Evolutionary conservation across 2,797 vertebrate species (phyloP), one percentile per base, ranked within the genome.

Genomic region (Pseudochirops cupreus): DNA sequence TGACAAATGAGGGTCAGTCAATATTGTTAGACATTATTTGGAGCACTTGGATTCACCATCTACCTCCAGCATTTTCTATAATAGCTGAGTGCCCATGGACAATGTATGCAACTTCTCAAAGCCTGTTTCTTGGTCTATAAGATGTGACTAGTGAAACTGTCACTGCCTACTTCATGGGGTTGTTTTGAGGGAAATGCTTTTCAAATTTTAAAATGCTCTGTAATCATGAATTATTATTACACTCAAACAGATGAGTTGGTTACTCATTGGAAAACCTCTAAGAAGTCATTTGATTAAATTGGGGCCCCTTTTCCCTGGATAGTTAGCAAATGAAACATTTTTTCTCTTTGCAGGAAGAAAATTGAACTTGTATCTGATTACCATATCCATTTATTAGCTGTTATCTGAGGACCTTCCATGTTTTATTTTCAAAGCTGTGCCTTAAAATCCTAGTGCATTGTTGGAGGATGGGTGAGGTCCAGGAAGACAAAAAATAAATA

Each of bases 311-410:
- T 90, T 97, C 94, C 94, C 94, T 91, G 5, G 16, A 18, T 97
- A 95, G 96, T 98, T 55, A 98, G 91, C 94, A 97, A 94, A 98
- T 97, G 94, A 94, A 97, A 94, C 87, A 57, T 93, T 53, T 93
- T 97, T 92, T 89, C 94, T 98, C 67, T 97, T 98, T 98, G 98
- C 98, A 98, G 94, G 94, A 96, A 96, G 97, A 56, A 98, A 97
- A 98, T 98, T 95, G 98, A 98, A 97, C 10, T 92, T 97, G 93
- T 92, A 95, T 93, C 95, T 56, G 91, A 92, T 12, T 89, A 95
- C 97, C 91, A 24, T 92, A 91, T 90, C 96, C 95, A 96, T 96
- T 91, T 74, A 59, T 97, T 98, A 98, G 98, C 98, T 98, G 98
- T 97, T 97, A 59, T 92, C 94, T 95, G 97, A 98, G 98, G 97